A percentile compares a stretch with the other conserved stretches of the same genome.
Conservation (phyloP, 2,888 invertebrate species). For the Thymelicus acteon region DNA sequence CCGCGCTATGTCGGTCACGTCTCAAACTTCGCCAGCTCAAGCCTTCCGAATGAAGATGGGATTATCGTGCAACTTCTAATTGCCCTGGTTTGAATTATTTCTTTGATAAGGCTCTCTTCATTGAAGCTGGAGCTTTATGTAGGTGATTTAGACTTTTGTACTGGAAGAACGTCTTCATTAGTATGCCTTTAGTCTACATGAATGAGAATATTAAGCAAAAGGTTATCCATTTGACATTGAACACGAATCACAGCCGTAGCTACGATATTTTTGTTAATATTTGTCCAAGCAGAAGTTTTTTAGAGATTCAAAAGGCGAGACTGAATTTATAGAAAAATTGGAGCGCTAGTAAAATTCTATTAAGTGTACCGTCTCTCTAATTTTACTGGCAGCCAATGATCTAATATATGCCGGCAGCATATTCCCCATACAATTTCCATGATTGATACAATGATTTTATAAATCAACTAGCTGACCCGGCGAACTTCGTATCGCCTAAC, state of each 20-base stretch:
- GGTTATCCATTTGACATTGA: too few relatives aligned
- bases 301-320: not conserved
- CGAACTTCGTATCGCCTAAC: too few relatives aligned
- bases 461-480: too few relatives aligned
- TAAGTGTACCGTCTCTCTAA: too few relatives aligned
- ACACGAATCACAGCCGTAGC: too few relatives aligned
- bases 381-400: too few relatives aligned
- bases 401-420: too few relatives aligned
- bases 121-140: not conserved
- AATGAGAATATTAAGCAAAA: too few relatives aligned
- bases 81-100: constrained; percentile 18
- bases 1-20: constrained; percentile 10
- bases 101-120: constrained; percentile 1
- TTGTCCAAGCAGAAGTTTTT: not conserved
- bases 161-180: not conserved
- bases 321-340: not conserved
- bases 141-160: not conserved
- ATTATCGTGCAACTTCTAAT: constrained; percentile 19
- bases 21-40: constrained; percentile 3
- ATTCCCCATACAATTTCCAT: too few relatives aligned
- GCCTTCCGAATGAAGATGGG: constrained; percentile 4
- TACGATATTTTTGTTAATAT: too few relatives aligned
- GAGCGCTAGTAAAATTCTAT: too few relatives aligned
- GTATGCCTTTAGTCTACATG: not conserved
- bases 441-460: too few relatives aligned